Evolutionary conservation across 2,113 vertebrate species (phyloP).

Genomic region (Eurypyga helias): DNA sequence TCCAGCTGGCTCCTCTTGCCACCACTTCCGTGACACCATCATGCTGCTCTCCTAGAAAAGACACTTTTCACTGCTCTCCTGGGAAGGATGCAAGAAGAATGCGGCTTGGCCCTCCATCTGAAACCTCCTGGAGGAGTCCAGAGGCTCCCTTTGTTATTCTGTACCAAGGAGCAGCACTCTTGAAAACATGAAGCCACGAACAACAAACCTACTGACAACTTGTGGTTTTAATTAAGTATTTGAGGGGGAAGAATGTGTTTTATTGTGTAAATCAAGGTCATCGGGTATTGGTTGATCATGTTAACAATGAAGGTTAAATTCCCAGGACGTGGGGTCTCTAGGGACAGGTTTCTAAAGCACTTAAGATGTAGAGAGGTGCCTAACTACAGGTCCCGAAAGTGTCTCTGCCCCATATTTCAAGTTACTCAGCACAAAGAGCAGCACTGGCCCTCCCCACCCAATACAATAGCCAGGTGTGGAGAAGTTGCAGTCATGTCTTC

Average conservation of each 20-base stretch:
- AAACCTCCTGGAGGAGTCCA: neutral
- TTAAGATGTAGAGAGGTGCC: neutral
- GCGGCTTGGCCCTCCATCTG: neutral
- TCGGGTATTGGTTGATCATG: no score
- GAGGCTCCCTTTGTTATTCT: neutral
- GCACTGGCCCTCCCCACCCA: no score
- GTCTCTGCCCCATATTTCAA: neutral
- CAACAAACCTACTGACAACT: neutral
- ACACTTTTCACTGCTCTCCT: neutral
- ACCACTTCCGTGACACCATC: no score
- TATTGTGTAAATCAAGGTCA: neutral
- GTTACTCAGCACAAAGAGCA: neutral
- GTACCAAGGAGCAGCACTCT: neutral
- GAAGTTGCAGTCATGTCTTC: neutral
- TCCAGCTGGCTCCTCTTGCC: neutral
- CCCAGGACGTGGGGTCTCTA: neutral
- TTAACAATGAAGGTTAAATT: neutral
- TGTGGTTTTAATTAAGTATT: neutral
- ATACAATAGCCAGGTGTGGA: neutral
- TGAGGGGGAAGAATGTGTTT: neutral
- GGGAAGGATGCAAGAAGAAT: neutral
- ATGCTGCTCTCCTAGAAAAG: neutral
- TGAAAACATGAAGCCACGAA: neutral
- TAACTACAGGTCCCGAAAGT: neutral
- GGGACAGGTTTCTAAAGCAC: neutral